These are phyloP conservation scores for Argentina silus DNA, from an alignment of 2,797 vertebrate species.

Conservation along the genomic window DNA sequence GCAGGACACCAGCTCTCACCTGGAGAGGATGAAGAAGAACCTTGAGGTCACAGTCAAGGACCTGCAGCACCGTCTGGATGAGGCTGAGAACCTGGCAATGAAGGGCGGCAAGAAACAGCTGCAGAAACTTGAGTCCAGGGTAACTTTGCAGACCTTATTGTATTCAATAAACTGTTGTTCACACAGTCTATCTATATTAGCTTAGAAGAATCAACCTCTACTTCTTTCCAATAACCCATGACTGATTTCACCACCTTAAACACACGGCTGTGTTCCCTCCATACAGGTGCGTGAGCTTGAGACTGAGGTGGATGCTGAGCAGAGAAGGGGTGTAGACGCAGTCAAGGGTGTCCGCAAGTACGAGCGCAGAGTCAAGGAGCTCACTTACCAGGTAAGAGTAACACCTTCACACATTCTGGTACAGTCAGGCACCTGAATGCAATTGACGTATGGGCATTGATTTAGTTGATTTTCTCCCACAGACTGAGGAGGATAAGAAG, in stretches of 20 bases:
- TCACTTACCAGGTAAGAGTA: conserved; percentile 83
- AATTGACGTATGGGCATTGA: background rate
- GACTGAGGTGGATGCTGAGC: conserved; percentile 10
- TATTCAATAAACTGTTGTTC: too few relatives aligned
- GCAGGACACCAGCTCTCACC: conserved; percentile 91
- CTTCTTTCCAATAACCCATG: background rate
- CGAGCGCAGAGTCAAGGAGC: conserved; percentile 60
- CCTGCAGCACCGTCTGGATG: conserved; percentile 88
- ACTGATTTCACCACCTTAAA: background rate
- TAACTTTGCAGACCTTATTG: too few relatives aligned
- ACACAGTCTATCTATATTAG: too few relatives aligned
- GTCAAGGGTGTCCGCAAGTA: conserved; percentile 21
- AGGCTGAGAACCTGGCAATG: conserved; percentile 90
- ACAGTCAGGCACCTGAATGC: too few relatives aligned
- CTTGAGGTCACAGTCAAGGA: conserved; percentile 90
- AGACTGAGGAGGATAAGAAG: too few relatives aligned
- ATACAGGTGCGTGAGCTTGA: conserved; percentile 8
- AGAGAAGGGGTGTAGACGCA: conserved; percentile 11
- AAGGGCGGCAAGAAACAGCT: conserved; percentile 94
- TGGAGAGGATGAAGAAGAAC: conserved; percentile 96
- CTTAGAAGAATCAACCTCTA: too few relatives aligned
- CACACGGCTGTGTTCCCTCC: background rate
- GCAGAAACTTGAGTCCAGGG: conserved; percentile 71
- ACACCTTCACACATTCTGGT: background rate
- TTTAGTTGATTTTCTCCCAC: background rate